phyloP scores from a whole-genome alignment of 2,113 vertebrate genomes.

The Ursus arctos region DNA sequence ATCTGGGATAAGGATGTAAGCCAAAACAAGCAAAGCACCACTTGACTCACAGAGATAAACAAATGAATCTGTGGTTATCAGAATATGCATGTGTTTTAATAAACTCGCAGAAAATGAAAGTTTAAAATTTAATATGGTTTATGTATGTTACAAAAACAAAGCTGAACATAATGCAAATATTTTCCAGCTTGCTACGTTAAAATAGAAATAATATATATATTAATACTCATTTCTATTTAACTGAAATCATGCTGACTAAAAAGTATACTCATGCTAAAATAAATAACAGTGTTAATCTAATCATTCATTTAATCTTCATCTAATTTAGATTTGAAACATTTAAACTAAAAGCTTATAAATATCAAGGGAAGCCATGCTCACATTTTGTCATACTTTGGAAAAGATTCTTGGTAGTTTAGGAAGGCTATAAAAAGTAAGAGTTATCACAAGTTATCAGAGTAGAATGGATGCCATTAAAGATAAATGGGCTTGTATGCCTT shows the following conservation, averaged over 20 bases:
- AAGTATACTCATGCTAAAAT: neutral
- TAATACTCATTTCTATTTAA: neutral
- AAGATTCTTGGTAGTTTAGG: neutral
- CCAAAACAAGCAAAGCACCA: conserved; percentile 58
- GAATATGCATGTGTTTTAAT: conserved; percentile 43
- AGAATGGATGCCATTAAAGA: neutral
- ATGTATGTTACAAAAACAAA: conserved; percentile 35
- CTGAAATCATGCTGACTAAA: neutral
- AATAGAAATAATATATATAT: neutral
- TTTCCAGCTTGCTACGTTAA: neutral
- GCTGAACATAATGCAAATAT: neutral
- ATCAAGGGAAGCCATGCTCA: neutral
- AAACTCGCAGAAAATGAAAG: conserved; percentile 55
- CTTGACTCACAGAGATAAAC: conserved; percentile 68
- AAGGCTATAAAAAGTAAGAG: neutral
- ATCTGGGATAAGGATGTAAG: conserved; percentile 40
- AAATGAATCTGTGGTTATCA: conserved; percentile 53
- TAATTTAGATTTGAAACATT: neutral
- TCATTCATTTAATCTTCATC: neutral
- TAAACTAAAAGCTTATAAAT: neutral
- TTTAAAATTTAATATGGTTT: conserved; percentile 40
- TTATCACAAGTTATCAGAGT: neutral
- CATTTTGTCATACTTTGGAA: neutral
- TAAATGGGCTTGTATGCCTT: neutral
- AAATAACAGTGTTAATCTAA: neutral